Evolutionary conservation across 2,113 vertebrate genomes (phyloP).

Genomic region (Colinus virginianus): DNA sequence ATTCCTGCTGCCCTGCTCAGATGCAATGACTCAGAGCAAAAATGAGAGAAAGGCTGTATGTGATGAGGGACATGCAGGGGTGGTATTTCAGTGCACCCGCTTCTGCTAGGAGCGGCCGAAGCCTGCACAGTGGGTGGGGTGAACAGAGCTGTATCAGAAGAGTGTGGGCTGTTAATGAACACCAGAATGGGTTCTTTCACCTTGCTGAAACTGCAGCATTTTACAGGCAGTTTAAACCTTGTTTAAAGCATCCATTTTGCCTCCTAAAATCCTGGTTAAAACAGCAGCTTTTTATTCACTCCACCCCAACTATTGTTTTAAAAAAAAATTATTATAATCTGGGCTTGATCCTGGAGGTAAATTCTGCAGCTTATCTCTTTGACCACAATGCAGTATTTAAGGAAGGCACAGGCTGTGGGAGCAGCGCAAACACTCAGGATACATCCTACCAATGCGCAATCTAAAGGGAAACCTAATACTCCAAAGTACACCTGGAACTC

Average conservation of each 20-base stretch:
- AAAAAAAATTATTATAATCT: background rate
- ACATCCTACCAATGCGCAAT: accelerated
- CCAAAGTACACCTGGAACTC: background rate
- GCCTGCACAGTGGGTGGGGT: background rate
- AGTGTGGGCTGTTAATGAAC: background rate
- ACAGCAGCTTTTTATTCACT: background rate
- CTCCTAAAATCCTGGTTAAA: background rate
- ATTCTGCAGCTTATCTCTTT: background rate
- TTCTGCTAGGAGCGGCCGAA: background rate
- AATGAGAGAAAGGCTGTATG: background rate
- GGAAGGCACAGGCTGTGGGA: background rate
- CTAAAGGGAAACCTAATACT: background rate
- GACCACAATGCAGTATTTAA: background rate
- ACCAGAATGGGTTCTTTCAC: background rate
- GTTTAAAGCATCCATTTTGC: background rate
- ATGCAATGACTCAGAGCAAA: background rate
- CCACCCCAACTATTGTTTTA: background rate
- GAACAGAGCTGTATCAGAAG: background rate
- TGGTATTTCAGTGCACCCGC: background rate
- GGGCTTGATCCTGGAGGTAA: background rate
- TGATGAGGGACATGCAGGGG: too few relatives aligned
- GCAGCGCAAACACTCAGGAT: background rate
- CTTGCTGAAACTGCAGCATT: background rate
- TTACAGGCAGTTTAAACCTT: background rate
- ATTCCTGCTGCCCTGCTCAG: background rate